Evolutionary conservation across 2,113 vertebrate species (phyloP).

Genomic region (Sarotherodon lohbergeri): DNA sequence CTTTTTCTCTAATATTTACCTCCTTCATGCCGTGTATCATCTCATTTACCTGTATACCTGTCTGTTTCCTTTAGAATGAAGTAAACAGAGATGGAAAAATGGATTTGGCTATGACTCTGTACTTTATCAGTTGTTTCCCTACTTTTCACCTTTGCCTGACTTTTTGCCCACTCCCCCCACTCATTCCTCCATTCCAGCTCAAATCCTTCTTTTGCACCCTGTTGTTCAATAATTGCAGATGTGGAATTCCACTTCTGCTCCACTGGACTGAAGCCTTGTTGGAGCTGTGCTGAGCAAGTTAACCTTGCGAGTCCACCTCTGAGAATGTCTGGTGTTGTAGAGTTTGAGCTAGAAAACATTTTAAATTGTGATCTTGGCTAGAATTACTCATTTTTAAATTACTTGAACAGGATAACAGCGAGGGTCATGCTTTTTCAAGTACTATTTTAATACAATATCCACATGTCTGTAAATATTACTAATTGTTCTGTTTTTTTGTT

Average conservation of each 20-base stretch:
- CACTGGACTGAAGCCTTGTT: slow-evolving; percentile 43
- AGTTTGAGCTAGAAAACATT: background rate
- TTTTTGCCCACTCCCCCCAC: background rate
- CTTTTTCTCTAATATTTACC: slow-evolving; percentile 67
- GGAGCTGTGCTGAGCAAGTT: background rate
- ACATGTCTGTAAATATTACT: background rate
- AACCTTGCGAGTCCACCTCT: background rate
- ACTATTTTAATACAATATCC: background rate
- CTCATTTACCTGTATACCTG: slow-evolving; percentile 64
- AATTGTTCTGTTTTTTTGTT: background rate
- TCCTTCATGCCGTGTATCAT: slow-evolving; percentile 59
- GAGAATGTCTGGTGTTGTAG: background rate
- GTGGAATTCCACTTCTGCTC: slow-evolving; percentile 65
- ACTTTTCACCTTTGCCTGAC: background rate
- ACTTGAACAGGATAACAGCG: background rate
- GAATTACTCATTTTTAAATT: accelerated
- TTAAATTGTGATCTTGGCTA: background rate
- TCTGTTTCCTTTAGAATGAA: slow-evolving; percentile 73
- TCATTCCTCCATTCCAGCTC: background rate
- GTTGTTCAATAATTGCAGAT: slow-evolving; percentile 64
- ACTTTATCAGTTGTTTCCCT: slow-evolving; percentile 4
- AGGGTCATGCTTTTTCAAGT: background rate
- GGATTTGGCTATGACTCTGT: slow-evolving; percentile 2
- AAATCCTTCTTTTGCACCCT: slow-evolving; percentile 51
- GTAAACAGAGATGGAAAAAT: slow-evolving; percentile 59